Conservation (phyloP, 2,797 vertebrate genomes). For the Thripadectes ignobilis region DNA sequence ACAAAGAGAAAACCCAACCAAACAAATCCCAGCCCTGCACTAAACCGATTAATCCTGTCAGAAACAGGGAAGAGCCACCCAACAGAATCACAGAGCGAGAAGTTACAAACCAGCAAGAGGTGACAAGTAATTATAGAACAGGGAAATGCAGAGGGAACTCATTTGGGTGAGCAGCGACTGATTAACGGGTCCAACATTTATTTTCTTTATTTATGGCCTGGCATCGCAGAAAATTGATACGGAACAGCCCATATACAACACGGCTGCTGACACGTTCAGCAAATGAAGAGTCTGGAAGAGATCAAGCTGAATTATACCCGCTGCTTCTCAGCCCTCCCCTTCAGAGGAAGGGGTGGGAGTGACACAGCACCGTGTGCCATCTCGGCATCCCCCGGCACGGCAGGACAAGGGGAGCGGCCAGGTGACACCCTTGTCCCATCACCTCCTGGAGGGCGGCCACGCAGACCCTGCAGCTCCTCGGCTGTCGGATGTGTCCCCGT, state of each 20-base stretch:
- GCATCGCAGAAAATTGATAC: slow-evolving; percentile 32
- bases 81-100: slow-evolving; percentile 5
- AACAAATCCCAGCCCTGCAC: neutral
- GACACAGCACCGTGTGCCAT: neutral
- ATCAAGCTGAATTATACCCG: slow-evolving; percentile 49
- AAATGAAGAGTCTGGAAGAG: slow-evolving; percentile 56
- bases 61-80: neutral
- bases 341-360: neutral
- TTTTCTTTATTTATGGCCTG: slow-evolving; percentile 68
- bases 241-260: slow-evolving; percentile 34
- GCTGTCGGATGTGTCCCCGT: fast-evolving
- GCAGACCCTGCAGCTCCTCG: neutral
- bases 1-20: neutral
- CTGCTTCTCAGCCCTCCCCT: neutral
- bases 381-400: neutral
- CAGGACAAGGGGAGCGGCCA: neutral
- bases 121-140: slow-evolving; percentile 70
- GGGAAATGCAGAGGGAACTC: slow-evolving; percentile 47
- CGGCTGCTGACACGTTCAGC: slow-evolving; percentile 12
- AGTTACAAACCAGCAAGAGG: slow-evolving; percentile 50
- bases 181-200: slow-evolving; percentile 52
- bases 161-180: slow-evolving; percentile 56
- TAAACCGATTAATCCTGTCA: neutral
- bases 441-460: fast-evolving
- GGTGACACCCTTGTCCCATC: fast-evolving